Evolutionary conservation across 2,113 vertebrate species (phyloP).

Genomic region (Myrmecophaga tridactyla): DNA sequence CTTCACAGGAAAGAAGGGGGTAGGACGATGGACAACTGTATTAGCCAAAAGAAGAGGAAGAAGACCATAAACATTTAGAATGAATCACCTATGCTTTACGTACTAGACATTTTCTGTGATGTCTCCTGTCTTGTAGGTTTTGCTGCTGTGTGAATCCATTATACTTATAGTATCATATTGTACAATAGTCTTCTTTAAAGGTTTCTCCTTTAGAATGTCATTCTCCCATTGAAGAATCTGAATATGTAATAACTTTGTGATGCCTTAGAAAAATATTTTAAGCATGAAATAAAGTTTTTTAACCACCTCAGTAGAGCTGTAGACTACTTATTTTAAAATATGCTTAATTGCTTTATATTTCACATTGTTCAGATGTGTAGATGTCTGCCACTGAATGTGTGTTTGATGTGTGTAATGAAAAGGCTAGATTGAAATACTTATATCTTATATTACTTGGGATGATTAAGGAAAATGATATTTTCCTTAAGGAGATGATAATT

Average conservation of each 20-base stretch:
- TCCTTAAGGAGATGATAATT: no score
- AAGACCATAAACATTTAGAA: neutral
- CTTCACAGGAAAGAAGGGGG: neutral
- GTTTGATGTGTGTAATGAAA: neutral
- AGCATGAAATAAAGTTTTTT: conserved; percentile 71
- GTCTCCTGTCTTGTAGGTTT: neutral
- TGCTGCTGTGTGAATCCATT: conserved; percentile 16
- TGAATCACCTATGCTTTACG: neutral
- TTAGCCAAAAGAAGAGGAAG: neutral
- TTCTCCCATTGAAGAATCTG: conserved; percentile 50
- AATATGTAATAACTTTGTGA: conserved; percentile 50
- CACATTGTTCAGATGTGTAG: neutral
- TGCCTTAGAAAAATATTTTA: conserved; percentile 62
- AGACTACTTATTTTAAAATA: neutral
- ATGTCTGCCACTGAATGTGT: neutral
- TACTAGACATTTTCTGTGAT: neutral
- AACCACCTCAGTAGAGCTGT: conserved; percentile 53
- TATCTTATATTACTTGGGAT: conserved; percentile 24
- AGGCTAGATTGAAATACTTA: neutral
- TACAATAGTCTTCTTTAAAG: conserved; percentile 28
- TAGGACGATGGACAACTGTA: neutral
- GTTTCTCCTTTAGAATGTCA: conserved; percentile 36
- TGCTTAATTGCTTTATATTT: neutral
- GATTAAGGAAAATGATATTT: neutral
- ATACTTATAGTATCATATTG: neutral